Base-by-base conservation (phyloP, 2,113 vertebrate species). In the Forbesichthys papilliferus region DNA sequence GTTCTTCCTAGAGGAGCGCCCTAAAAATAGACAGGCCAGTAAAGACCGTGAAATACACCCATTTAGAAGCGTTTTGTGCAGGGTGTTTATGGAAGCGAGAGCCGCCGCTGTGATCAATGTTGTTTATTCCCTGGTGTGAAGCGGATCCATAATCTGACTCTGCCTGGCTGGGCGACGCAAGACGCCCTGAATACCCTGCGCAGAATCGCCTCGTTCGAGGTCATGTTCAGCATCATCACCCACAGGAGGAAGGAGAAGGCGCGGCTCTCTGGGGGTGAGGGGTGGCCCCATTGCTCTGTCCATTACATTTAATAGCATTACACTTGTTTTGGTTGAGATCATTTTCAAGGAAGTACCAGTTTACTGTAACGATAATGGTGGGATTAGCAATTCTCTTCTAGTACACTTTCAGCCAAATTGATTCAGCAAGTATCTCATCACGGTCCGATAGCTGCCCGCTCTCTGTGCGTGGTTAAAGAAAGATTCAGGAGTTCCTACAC, bases 181-280 rank as follows among this genome's bases (percentile, higher is more conserved):
- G 90, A 93, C 0, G 72, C 90, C 49, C 89, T 96, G 13, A 11
- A 75, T 12, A 94, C 91, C 78, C 83, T 97, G 88, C 88, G 77
- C 89, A 82, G 90, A 75, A 78, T 96, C 5, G 87, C 93, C 66
- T 92, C 94, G 67, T 87, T 95, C 64, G 87, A 92, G 67, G 75
- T 95, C 68, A 74, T 87, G 34, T 92, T 93, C 0, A 65, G 91
- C 61, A 94, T 94, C 80, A 87, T 93, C 71, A 83, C 93, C 80
- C 84, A 95, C 74, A 95, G 93, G 80, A 86, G 86, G 6, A 89
- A 90, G 84, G 94, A 95, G 77, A 96, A 96, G 87, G 92, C 94
- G 63, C 85, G 93, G 82, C 89, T 96, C 52, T 93, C 95, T 13
- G 95, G 96, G 83, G 96, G 95, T 96, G 86, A 93, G 90, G 34